Evolutionary conservation across 2,888 invertebrate genomes (phyloP).

Genomic region (Buathra laborator): DNA sequence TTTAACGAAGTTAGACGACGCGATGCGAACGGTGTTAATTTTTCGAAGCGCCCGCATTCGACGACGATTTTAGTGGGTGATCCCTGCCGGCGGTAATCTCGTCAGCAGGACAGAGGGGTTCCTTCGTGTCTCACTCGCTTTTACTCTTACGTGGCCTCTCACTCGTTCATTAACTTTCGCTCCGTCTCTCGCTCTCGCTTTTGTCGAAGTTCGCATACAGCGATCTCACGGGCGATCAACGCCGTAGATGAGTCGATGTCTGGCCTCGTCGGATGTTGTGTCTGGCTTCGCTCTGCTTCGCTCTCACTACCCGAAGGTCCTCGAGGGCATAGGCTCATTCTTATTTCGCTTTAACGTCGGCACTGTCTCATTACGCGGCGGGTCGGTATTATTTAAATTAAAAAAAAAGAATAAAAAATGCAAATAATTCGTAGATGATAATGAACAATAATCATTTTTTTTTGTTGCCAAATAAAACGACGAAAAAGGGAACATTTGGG

Average conservation of each 20-base stretch:
- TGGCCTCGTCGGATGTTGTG: slow-evolving; percentile 74
- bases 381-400: not conserved
- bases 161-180: slow-evolving; percentile 37
- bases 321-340: slow-evolving; percentile 63
- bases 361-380: not conserved
- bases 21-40: slow-evolving; percentile 52
- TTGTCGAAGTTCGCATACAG: slow-evolving; percentile 25
- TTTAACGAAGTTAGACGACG: slow-evolving; percentile 24
- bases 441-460: not conserved
- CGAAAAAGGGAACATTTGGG: too few species aligned
- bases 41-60: slow-evolving; percentile 60
- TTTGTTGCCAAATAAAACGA: too few species aligned
- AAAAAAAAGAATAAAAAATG: not conserved
- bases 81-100: slow-evolving; percentile 41
- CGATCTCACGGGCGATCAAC: slow-evolving; percentile 65
- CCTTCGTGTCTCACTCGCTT: slow-evolving; percentile 2
- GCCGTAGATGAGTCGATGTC: slow-evolving; percentile 69
- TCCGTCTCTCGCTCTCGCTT: slow-evolving; percentile 23
- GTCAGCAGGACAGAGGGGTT: slow-evolving; percentile 40
- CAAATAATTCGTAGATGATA: not conserved
- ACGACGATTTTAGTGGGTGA: slow-evolving; percentile 54
- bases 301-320: slow-evolving; percentile 66
- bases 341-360: not conserved
- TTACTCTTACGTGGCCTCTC: slow-evolving; percentile 20
- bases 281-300: slow-evolving; percentile 63